Conservation (phyloP, 2,797 vertebrate genomes). For the Coregonus suidteri region DNA sequence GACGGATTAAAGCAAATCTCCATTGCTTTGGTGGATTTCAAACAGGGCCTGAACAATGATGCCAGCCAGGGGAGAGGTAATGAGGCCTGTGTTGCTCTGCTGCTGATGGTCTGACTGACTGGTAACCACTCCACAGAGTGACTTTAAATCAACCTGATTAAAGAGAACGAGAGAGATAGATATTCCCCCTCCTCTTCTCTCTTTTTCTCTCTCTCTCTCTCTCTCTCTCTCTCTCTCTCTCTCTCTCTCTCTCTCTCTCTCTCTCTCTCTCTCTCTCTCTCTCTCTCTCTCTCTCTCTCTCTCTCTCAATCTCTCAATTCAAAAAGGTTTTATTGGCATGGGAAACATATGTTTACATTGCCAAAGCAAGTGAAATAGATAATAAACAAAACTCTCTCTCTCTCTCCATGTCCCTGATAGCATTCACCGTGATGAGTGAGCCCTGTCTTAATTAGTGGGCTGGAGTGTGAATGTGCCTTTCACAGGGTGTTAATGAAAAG, state of each 20-base stretch:
- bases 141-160: conserved; percentile 89
- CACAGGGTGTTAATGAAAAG: conserved; percentile 93
- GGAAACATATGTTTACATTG: too few species aligned
- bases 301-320: conserved; percentile 5
- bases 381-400: neutral
- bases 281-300: conserved; percentile 12
- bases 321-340: too few species aligned
- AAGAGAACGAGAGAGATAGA: conserved; percentile 60
- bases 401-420: conserved; percentile 50
- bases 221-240: neutral
- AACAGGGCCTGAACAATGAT: conserved; percentile 87
- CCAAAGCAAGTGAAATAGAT: too few species aligned
- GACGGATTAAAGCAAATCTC: conserved; percentile 90
- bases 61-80: conserved; percentile 87
- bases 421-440: conserved; percentile 82
- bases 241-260: conserved; percentile 12
- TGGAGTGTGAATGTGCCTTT: conserved; percentile 89
- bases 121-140: conserved; percentile 62
- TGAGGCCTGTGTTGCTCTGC: conserved; percentile 75
- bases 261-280: conserved; percentile 20
- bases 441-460: conserved; percentile 90
- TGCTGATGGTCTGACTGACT: neutral
- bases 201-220: conserved; percentile 5
- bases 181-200: conserved; percentile 40
- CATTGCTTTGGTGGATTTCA: conserved; percentile 92